These are phyloP conservation scores for Pollenia amentaria DNA, from an alignment of 2,888 invertebrate species.

Conservation along the genomic window DNA sequence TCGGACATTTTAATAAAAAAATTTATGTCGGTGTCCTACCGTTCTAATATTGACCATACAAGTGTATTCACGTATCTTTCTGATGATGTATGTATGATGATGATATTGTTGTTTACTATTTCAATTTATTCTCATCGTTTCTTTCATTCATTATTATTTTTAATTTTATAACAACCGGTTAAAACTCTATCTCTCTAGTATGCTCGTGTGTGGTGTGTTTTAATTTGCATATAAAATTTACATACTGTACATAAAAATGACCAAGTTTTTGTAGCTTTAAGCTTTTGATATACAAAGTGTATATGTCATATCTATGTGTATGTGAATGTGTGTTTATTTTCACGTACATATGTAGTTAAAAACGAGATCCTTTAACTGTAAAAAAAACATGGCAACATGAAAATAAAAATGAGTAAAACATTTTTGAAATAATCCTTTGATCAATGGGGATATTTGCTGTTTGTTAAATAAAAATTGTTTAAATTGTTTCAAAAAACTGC, in stretches of 20 bases:
- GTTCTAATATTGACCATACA: slow-evolving; percentile 1
- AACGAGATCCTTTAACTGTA: slow-evolving; percentile 11
- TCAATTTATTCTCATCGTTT: slow-evolving; percentile 21
- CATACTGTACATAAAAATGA: slow-evolving; percentile 40
- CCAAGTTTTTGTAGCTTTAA: slow-evolving; percentile 48
- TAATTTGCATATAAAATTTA: slow-evolving; percentile 58
- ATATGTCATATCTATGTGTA: background rate
- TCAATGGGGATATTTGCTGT: slow-evolving; percentile 49
- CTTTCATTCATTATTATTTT: background rate
- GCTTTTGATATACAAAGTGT: slow-evolving; percentile 14
- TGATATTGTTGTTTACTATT: slow-evolving; percentile 39
- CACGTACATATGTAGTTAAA: background rate
- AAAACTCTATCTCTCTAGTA: slow-evolving; percentile 1
- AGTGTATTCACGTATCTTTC: background rate
- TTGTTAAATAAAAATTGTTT: slow-evolving; percentile 51
- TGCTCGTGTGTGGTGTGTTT: slow-evolving; percentile 7
- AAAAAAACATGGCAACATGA: slow-evolving; percentile 13
- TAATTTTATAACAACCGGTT: slow-evolving; percentile 26
- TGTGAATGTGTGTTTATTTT: background rate
- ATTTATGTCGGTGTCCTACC: background rate
- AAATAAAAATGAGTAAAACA: background rate
- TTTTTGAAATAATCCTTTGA: slow-evolving; percentile 54
- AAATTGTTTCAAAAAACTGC: slow-evolving; percentile 6
- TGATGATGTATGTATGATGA: background rate
- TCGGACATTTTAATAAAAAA: background rate